Conservation (phyloP, 2,113 vertebrate genomes). For the Ginglymostoma cirratum region DNA sequence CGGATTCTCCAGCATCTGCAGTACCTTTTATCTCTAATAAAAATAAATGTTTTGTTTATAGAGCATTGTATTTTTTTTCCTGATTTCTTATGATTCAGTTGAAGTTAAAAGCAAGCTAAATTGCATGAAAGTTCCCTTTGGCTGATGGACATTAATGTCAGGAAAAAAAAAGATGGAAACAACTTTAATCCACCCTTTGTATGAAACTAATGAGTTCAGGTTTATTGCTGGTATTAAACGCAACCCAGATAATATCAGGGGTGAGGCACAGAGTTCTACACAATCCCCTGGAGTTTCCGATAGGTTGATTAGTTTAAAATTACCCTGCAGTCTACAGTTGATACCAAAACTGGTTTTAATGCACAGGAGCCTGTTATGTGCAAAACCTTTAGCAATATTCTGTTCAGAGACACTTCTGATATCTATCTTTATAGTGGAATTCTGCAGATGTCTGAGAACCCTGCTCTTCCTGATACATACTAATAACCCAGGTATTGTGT, state of each 20-base stretch:
- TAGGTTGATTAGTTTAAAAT: not conserved
- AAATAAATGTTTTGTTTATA: not conserved
- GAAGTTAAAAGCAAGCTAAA: not conserved
- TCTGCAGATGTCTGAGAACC: too few relatives aligned
- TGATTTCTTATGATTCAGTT: not conserved
- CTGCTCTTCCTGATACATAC: too few relatives aligned
- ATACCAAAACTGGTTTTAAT: not conserved
- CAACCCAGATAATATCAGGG: not conserved
- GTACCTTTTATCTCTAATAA: too few relatives aligned
- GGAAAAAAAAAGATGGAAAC: not conserved
- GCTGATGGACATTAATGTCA: not conserved
- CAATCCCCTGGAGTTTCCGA: not conserved
- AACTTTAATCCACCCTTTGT: not conserved
- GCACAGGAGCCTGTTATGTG: not conserved
- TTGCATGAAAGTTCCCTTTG: not conserved
- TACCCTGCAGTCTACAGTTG: not conserved
- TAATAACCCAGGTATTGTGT: too few relatives aligned
- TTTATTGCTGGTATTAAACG: not conserved
- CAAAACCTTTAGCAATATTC: not conserved
- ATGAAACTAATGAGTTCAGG: not conserved
- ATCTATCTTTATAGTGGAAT: not conserved
- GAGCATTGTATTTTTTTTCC: not conserved
- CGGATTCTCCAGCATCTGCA: too few relatives aligned
- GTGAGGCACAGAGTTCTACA: not conserved
- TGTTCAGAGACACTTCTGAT: not conserved